Evolutionary conservation across 2,888 invertebrate genomes (phyloP), one percentile per base, ranked within the genome.

Genomic region (Xanthia icteritia): DNA sequence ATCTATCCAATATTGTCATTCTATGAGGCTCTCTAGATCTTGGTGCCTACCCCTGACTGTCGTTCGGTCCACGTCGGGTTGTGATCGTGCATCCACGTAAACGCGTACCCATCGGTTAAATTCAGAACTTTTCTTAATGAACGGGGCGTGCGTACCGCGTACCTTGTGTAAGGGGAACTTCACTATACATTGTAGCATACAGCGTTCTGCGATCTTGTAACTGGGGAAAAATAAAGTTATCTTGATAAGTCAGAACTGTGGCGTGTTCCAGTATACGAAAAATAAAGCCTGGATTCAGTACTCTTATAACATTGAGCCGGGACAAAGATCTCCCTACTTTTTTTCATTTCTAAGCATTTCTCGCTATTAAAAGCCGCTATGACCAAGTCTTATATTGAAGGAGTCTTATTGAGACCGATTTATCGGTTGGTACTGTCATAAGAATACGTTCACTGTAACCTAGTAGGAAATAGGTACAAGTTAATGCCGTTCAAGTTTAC

Each of bases 181-280:
- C 0, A 91, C 90, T 39, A 95, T 81, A 85, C 95, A 96, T 45
- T 93, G 92, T 58, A 96, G 88, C 92, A 94, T 94, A 84, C 95
- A 95, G 23, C 94, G 93, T 81, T 96, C 96, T 0, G 96, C 96
- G 73, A 96, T 92, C 87, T 96, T 96, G 90, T 93, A 95, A 73
- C 96, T 96, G 89, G 5, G 88, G 86, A 64, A 9, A n/a, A 65
- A 58, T 23, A 31, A 39, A 15, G 1, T 67, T 42, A 70, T 36
- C 60, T 65, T 48, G 0, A 13, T 42, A 31, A 5, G n/a, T 39
- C 17, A 15, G 17, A 65, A 17, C 6, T n/a, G 54, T 54, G 9
- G 54, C n/a, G 54, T n/a, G 13, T n/a, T 11, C 56, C n/a, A n/a
- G 5, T 11, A 13, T 13, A n/a, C 1, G 56, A 56, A n/a, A 27